Evolutionary conservation across 2,888 invertebrate species (phyloP).

Genomic region (Danaus chrysippus): DNA sequence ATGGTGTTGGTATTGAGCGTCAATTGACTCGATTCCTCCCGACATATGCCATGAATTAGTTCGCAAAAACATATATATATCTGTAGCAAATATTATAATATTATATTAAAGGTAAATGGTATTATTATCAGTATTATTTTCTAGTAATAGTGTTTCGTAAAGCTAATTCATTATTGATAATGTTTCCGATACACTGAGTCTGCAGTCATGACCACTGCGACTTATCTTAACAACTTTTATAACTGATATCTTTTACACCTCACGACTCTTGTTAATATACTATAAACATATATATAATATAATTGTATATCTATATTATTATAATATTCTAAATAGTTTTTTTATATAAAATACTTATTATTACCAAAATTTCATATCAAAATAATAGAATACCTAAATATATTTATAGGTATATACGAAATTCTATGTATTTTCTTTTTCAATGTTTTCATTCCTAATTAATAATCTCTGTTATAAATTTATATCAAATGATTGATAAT

Average conservation of each 20-base stretch:
- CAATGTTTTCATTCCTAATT: too few relatives aligned
- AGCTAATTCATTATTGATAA: slow-evolving; percentile 73
- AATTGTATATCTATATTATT: background rate
- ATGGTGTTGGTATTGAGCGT: slow-evolving; percentile 19
- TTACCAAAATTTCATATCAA: too few relatives aligned
- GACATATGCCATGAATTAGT: background rate
- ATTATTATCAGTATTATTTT: slow-evolving; percentile 15
- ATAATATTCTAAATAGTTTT: background rate
- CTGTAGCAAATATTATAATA: slow-evolving; percentile 20
- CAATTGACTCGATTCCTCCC: slow-evolving; percentile 23
- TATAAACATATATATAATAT: background rate
- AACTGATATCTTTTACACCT: slow-evolving; percentile 48
- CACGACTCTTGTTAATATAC: slow-evolving; percentile 37
- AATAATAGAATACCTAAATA: too few relatives aligned
- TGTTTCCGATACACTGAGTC: slow-evolving; percentile 48
- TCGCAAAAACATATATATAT: background rate
- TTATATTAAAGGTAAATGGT: slow-evolving; percentile 20
- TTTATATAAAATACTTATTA: too few relatives aligned
- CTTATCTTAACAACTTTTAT: slow-evolving; percentile 64
- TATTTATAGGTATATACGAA: too few relatives aligned
- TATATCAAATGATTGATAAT: too few relatives aligned
- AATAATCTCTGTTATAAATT: too few relatives aligned
- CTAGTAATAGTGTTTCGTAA: slow-evolving; percentile 39
- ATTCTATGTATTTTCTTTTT: too few relatives aligned
- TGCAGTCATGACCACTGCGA: slow-evolving; percentile 55